Conservation (phyloP, 2,888 invertebrate genomes). For the Alitta virens region DNA sequence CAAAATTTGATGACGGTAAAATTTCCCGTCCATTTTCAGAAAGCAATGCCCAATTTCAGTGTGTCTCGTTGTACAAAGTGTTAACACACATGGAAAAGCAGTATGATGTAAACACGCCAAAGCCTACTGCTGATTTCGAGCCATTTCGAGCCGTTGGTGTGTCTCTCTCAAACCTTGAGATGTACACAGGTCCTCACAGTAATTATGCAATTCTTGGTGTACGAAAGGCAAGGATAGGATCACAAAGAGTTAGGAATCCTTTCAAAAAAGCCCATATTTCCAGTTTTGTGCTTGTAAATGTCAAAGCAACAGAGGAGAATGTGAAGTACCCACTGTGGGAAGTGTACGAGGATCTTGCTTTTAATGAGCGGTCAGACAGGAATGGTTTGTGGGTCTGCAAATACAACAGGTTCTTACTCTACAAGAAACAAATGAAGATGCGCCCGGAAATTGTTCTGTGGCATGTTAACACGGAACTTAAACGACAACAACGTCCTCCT, state of each 20-base stretch:
- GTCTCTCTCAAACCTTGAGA: neutral
- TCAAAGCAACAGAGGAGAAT: conserved; percentile 5
- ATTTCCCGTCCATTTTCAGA: too few species aligned
- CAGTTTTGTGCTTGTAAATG: conserved; percentile 11
- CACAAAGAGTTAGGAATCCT: neutral
- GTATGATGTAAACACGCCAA: neutral
- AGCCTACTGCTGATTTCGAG: neutral
- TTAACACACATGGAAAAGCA: conserved; percentile 1
- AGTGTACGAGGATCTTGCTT: conserved; percentile 11
- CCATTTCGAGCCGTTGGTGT: neutral
- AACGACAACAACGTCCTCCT: too few species aligned
- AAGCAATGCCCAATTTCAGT: neutral
- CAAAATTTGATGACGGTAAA: neutral
- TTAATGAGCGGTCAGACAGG: conserved; percentile 16
- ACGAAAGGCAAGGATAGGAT: neutral
- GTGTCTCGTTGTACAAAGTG: neutral
- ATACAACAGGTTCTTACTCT: conserved; percentile 11
- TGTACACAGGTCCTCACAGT: conserved; percentile 4
- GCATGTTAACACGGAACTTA: neutral
- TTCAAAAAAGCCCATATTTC: conserved; percentile 15
- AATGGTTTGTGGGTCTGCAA: conserved; percentile 15
- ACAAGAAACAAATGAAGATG: conserved; percentile 9
- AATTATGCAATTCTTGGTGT: conserved; percentile 6
- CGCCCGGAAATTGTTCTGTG: neutral
- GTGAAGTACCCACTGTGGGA: conserved; percentile 11